Percentiles rank a stretch among this genome's conserved stretches.
phyloP scores from a whole-genome alignment of 2,797 vertebrate species.

The Eulemur albifrons region DNA sequence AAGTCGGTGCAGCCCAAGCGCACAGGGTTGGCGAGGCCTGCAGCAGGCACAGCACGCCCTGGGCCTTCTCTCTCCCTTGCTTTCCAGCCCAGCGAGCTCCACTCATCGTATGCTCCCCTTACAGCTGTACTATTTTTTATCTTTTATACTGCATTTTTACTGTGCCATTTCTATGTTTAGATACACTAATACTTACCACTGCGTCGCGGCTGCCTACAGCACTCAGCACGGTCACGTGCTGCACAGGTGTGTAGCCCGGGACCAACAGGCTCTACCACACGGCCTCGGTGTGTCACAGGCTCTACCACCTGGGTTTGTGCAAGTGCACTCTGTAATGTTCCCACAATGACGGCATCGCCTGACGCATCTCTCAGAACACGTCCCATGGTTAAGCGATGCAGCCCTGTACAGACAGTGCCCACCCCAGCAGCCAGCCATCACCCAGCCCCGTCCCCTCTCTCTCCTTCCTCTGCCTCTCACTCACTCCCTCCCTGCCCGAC shows the following conservation, averaged over 20 bases:
- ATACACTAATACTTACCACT: neutral
- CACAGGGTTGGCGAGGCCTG: accelerated
- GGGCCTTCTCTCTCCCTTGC: too few relatives aligned
- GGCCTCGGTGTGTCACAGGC: neutral
- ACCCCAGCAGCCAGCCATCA: accelerated
- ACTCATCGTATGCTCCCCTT: accelerated
- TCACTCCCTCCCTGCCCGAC: neutral
- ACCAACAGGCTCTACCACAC: accelerated
- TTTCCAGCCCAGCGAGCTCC: neutral
- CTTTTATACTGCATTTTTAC: neutral
- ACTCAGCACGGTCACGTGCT: neutral
- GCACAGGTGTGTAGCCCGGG: neutral
- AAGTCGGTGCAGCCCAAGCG: neutral
- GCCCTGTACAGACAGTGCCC: neutral
- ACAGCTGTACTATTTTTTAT: neutral
- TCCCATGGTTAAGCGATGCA: accelerated
- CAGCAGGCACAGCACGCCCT: too few relatives aligned
- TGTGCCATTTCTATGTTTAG: neutral
- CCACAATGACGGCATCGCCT: neutral
- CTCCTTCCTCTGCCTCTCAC: neutral
- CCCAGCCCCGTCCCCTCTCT: accelerated
- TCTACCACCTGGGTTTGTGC: neutral
- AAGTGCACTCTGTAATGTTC: neutral
- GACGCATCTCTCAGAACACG: accelerated
- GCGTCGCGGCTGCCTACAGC: neutral